Conservation (phyloP, 2,113 vertebrate genomes). For the Apistogramma diplotaenia region DNA sequence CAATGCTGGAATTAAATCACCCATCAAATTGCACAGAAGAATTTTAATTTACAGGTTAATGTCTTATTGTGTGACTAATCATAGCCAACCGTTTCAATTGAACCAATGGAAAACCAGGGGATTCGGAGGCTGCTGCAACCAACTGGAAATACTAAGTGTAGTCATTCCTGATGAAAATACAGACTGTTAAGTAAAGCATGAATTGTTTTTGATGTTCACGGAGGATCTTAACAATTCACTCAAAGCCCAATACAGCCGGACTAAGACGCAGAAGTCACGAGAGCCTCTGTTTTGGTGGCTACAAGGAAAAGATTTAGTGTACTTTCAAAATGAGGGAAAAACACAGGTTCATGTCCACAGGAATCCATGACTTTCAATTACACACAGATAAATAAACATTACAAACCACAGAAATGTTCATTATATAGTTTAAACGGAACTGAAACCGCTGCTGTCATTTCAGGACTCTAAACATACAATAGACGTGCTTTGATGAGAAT, state of each 20-base stretch:
- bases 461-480: not conserved
- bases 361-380: not conserved
- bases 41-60: conserved; percentile 99
- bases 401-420: not conserved
- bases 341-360: not conserved
- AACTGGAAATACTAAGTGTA: conserved; percentile 6
- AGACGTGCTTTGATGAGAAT: not conserved
- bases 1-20: conserved; percentile 99
- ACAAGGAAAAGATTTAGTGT: not conserved
- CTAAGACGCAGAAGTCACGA: not conserved
- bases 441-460: not conserved
- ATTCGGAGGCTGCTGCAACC: conserved; percentile 65
- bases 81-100: conserved; percentile 93
- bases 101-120: conserved; percentile 84
- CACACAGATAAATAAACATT: not conserved
- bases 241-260: not conserved
- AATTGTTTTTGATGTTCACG: not conserved
- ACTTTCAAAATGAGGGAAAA: not conserved
- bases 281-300: not conserved
- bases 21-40: conserved; percentile 99
- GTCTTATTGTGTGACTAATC: conserved; percentile 99
- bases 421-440: not conserved
- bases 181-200: not conserved
- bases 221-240: not conserved
- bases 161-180: conserved; percentile 10